These are phyloP conservation scores for Psococerastis gibbosa DNA, from an alignment of 2,888 invertebrate genomes.

Conservation along the genomic window DNA sequence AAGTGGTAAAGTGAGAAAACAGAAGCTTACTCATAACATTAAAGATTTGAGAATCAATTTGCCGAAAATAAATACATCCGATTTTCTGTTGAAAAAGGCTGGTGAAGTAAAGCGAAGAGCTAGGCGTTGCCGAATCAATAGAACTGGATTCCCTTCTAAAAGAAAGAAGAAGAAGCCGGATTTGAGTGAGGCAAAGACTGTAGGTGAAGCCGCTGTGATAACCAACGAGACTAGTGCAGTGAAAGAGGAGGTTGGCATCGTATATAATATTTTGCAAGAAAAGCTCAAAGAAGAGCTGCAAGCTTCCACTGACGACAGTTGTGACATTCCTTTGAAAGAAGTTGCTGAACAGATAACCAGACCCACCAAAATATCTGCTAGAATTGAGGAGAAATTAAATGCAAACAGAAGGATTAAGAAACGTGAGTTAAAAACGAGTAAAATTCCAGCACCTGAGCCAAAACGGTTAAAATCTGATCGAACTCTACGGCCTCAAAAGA, in stretches of 20 bases:
- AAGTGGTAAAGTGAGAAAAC: background rate
- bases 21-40: background rate
- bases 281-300: background rate
- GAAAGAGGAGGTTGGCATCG: slow-evolving; percentile 12
- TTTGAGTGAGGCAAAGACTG: slow-evolving; percentile 11
- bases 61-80: slow-evolving; percentile 20
- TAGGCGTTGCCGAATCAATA: slow-evolving; percentile 59
- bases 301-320: background rate
- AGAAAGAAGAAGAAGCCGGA: slow-evolving; percentile 62
- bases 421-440: background rate
- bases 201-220: background rate
- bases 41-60: slow-evolving; percentile 22
- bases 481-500: background rate
- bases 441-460: background rate
- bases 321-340: background rate
- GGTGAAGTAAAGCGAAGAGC: slow-evolving; percentile 29
- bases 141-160: slow-evolving; percentile 72
- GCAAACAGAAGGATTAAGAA: background rate
- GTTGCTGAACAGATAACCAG: too few species aligned
- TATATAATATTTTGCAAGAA: slow-evolving; percentile 13
- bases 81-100: slow-evolving; percentile 18
- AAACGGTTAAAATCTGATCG: slow-evolving; percentile 1
- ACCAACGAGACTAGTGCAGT: slow-evolving; percentile 4
- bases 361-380: background rate
- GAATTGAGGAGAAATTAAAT: slow-evolving; percentile 8